Evolutionary conservation across 2,113 vertebrate genomes (phyloP), one percentile per base, ranked within the genome.

Genomic region (Semnornis frantzii): DNA sequence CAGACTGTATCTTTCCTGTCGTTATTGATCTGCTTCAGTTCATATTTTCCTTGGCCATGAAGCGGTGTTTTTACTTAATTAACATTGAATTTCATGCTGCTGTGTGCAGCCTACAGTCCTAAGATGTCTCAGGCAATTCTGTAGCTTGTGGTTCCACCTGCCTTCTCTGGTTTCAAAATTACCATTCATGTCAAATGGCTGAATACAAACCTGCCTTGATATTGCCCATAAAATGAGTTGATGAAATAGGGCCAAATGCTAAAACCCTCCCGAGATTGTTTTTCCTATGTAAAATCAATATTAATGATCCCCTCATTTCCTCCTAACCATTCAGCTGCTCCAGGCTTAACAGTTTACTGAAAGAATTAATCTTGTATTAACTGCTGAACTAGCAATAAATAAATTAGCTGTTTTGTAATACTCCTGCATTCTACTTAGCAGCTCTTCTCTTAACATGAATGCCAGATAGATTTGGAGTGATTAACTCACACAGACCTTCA

Each of bases 281-380:
- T 74, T 71, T 75, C 62, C 16, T 57, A 59, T 82, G 83, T 87
- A 91, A 92, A 92, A 89, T 94, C 92, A 73, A 64, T 95, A 87
- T 70, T 84, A 94, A 85, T 72, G 79, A 92, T 92, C 25, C 48
- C 15, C 34, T 46, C 9, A 16, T 68, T 89, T 87, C 72, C 82
- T 87, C 33, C 72, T 74, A 93, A 92, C 64, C 37, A 64, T 58
- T 74, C 79, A 77, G 75, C 57, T 92, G 57, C 68, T 82, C 19
- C 64, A 71, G 69, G 75, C 64, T 80, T 93, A 85, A 93, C 44
- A 77, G 60, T 46, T 91, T 89, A 21, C 68, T 44, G 52, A 80
- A 89, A 93, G 48, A 95, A 92, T 93, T 89, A 92, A 89, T 52
- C 75, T 91, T 58, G 17, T 62, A 85, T 91, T 91, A 89, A 85